These are phyloP conservation scores for Zaprionus inermis DNA, from an alignment of 1,140 invertebrate species.

Conservation along the genomic window DNA sequence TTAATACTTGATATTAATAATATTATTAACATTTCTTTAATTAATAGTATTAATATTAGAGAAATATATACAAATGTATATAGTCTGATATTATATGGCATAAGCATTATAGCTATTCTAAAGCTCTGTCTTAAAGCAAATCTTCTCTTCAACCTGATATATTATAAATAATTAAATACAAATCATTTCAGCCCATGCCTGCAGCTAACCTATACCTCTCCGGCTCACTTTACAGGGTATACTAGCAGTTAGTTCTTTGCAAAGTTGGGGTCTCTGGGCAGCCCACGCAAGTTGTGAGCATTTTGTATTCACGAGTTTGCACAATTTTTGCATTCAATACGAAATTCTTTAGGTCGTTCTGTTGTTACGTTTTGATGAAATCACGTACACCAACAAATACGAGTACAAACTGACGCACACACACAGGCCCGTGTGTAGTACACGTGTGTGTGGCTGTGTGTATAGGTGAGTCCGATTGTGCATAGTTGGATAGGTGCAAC, in stretches of 20 bases:
- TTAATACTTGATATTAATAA: no score
- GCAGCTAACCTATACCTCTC: not conserved
- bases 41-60: no score
- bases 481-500: conserved; percentile 68
- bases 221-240: conserved; percentile 3
- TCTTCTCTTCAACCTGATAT: no score
- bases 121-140: no score
- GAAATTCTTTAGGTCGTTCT: conserved; percentile 67
- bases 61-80: no score
- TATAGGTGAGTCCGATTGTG: conserved; percentile 31
- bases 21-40: no score
- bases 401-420: conserved; percentile 30
- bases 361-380: conserved; percentile 80
- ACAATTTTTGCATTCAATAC: conserved; percentile 82
- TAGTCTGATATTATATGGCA: no score
- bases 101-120: no score
- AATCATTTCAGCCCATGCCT: not conserved
- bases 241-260: conserved; percentile 43
- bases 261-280: conserved; percentile 7
- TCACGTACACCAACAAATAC: conserved; percentile 66
- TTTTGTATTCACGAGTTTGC: conserved; percentile 80
- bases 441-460: conserved; percentile 27
- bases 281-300: conserved; percentile 53
- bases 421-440: conserved; percentile 2
- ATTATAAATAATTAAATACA: no score